phyloP scores from a whole-genome alignment of 2,888 invertebrate genomes.

The Yponomeuta evonymella region DNA sequence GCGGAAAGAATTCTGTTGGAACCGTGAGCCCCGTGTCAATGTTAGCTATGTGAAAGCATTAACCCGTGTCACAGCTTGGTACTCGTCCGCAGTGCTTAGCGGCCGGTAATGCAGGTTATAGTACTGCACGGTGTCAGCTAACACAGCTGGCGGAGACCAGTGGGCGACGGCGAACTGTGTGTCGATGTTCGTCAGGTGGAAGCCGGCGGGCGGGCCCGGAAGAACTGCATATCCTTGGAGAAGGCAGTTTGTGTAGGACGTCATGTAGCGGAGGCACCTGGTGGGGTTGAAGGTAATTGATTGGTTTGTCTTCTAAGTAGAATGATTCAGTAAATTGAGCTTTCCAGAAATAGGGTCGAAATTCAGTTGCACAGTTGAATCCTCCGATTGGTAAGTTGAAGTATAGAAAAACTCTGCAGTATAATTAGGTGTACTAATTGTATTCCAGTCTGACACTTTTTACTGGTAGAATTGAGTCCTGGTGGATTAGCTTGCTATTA shows the following conservation, averaged over 20 bases:
- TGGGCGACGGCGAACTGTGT: slow-evolving; percentile 86
- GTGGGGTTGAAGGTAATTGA: neutral
- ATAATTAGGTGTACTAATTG: too few species aligned
- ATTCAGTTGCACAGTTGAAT: too few species aligned
- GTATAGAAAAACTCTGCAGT: too few species aligned
- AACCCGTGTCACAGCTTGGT: slow-evolving; percentile 72
- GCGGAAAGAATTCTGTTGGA: too few species aligned
- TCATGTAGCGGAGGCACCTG: slow-evolving; percentile 86
- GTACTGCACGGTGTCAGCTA: slow-evolving; percentile 82
- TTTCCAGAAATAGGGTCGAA: too few species aligned
- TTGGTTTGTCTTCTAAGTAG: neutral
- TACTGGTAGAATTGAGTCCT: too few species aligned
- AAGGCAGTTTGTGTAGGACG: slow-evolving; percentile 86
- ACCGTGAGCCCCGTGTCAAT: too few species aligned
- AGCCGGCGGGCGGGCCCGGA: slow-evolving; percentile 81
- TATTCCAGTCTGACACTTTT: too few species aligned
- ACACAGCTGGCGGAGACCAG: slow-evolving; percentile 83
- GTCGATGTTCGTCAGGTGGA: slow-evolving; percentile 84
- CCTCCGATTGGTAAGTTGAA: too few species aligned
- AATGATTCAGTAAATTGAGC: too few species aligned
- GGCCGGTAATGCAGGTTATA: slow-evolving; percentile 79
- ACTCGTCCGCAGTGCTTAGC: slow-evolving; percentile 72
- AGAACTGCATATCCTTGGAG: slow-evolving; percentile 90
- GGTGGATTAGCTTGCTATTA: too few species aligned
- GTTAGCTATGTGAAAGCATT: slow-evolving; percentile 9